These are phyloP conservation scores for Drosophila borealis DNA, from an alignment of 2,888 invertebrate genomes.

Conservation along the genomic window DNA sequence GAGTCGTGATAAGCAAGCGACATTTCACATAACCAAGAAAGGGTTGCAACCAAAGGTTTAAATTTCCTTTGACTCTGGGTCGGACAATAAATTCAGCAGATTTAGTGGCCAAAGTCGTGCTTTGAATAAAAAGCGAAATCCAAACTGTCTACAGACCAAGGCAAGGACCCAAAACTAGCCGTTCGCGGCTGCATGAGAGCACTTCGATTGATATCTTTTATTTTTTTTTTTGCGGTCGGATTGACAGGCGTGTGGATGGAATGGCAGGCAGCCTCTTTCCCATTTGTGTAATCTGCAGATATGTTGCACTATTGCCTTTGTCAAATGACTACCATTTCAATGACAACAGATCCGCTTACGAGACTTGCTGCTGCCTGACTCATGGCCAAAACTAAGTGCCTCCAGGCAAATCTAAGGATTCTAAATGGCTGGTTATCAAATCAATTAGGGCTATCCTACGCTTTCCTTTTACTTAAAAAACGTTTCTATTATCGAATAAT, in stretches of 20 bases:
- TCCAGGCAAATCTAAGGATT: slow-evolving; percentile 52
- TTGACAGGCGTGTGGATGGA: slow-evolving; percentile 56
- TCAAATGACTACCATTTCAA: slow-evolving; percentile 66
- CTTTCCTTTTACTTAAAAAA: too few species aligned
- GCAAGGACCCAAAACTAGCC: slow-evolving; percentile 34
- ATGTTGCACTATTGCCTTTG: slow-evolving; percentile 46
- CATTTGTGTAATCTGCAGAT: slow-evolving; percentile 46
- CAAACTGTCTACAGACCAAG: slow-evolving; percentile 1
- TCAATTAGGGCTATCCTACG: slow-evolving; percentile 1
- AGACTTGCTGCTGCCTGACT: slow-evolving; percentile 37
- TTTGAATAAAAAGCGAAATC: slow-evolving; percentile 5
- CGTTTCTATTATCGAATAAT: too few species aligned
- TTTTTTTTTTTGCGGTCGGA: slow-evolving; percentile 42
- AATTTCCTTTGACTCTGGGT: too few species aligned
- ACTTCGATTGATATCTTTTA: slow-evolving; percentile 55
- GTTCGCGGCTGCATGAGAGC: slow-evolving; percentile 41
- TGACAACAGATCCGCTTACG: slow-evolving; percentile 22
- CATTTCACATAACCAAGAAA: too few species aligned
- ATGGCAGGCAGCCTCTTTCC: slow-evolving; percentile 26
- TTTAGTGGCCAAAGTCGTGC: slow-evolving; percentile 25
- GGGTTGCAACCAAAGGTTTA: too few species aligned
- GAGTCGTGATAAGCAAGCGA: slow-evolving; percentile 20
- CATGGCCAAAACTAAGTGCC: slow-evolving; percentile 44
- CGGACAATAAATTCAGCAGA: slow-evolving; percentile 1
- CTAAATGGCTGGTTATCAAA: slow-evolving; percentile 61